A percentile compares a stretch with the other conserved stretches of the same genome.
Evolutionary conservation across 1,140 invertebrate species (phyloP).

Genomic region (Lysiphlebus fabarum): DNA sequence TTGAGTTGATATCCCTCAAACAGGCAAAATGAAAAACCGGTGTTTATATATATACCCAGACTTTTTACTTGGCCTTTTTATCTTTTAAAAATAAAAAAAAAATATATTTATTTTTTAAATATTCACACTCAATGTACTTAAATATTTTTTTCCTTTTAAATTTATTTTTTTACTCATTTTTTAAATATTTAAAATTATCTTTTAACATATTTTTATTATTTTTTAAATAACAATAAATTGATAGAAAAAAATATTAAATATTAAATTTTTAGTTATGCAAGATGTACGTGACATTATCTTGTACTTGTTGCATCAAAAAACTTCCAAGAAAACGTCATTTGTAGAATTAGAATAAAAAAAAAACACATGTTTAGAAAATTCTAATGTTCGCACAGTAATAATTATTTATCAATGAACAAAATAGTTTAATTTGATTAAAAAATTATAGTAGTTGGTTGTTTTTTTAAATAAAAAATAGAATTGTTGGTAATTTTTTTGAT

Average conservation of each 20-base stretch:
- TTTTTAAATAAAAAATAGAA: too few relatives aligned
- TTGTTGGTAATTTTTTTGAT: too few relatives aligned
- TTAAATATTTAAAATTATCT: not conserved
- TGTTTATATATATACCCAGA: slow-evolving; percentile 3
- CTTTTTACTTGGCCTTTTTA: not conserved
- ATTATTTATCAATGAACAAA: too few relatives aligned
- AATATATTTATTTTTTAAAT: too few relatives aligned
- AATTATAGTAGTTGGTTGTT: too few relatives aligned
- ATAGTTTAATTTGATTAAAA: too few relatives aligned
- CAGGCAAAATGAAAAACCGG: slow-evolving; percentile 4
- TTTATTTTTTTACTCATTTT: not conserved
- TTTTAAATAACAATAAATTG: too few relatives aligned
- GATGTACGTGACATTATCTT: not conserved
- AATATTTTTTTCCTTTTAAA: not conserved
- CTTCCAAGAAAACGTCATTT: too few relatives aligned
- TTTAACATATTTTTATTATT: not conserved
- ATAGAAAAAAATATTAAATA: not conserved
- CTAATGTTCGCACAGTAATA: too few relatives aligned
- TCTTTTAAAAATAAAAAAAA: not conserved
- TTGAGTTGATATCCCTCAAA: slow-evolving; percentile 45
- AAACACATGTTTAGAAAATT: too few relatives aligned
- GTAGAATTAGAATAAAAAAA: too few relatives aligned
- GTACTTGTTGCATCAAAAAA: slow-evolving; percentile 1
- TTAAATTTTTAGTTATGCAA: not conserved
- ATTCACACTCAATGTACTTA: not conserved